Evolutionary conservation across 2,888 invertebrate genomes (phyloP), one percentile per base, ranked within the genome.

Genomic region (Heliconius ismenius): DNA sequence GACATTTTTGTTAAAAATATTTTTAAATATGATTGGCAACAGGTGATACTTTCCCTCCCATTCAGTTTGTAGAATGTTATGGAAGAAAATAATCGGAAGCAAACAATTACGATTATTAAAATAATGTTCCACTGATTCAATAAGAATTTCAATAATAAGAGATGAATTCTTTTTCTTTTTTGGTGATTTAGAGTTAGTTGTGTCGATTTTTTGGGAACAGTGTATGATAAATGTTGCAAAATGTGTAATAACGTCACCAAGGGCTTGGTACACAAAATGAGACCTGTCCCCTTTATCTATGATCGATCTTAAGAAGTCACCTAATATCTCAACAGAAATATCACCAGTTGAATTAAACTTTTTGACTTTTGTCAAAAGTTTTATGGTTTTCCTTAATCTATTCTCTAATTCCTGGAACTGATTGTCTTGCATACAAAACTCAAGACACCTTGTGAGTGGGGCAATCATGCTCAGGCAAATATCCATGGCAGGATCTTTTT

Each of bases 381-480:
- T 96, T 36, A 97, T 91, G 62, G 95, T 95, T 81, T 94, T 91
- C 79, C 96, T 93, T 2, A 97, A 90, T 85, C 96, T 95, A 77
- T 93, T 94, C 83, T 96, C 95, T 39, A 97, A 86, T 39, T 96
- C 96, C 84, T 94, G 95, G 81, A 96, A 96, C 84, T 96, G 95
- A 77, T 94, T 95, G 81, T 97, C 96, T 83, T 95, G 95, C 67
- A 96, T 95, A 80, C 96, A 95, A 85, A 95, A 96, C 86, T 97
- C 97, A 3, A 97, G 87, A 82, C 96, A 95, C 81, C 96, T 95
- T 68, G 96, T 95, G 3, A 97, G 88, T 0, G 96, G 96, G 11
- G 96, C 91, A 83, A 97, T 95, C 90, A 97, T 96, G 82, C 96
- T 96, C 65, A 97, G 89, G 76, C 95, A 95, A 39, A 96, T 91